These are phyloP conservation scores for Pseudocheirus occidentalis DNA, from an alignment of 2,797 vertebrate genomes.

Conservation along the genomic window DNA sequence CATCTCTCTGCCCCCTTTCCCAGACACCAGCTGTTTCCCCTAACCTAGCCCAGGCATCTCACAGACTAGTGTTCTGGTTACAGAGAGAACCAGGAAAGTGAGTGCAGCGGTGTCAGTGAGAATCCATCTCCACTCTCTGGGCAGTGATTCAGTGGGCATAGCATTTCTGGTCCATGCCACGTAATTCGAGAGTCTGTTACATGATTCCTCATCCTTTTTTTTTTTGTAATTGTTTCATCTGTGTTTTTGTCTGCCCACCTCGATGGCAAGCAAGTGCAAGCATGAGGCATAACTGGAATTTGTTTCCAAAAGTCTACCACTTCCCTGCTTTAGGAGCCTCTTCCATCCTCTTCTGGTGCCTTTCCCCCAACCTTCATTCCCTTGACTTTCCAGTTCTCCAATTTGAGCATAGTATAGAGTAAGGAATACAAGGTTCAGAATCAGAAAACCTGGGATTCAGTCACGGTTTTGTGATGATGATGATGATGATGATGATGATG, in stretches of 20 bases:
- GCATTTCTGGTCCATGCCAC: background rate
- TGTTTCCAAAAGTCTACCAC: background rate
- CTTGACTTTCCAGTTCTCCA: too few relatives aligned
- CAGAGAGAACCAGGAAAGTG: background rate
- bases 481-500: too few relatives aligned
- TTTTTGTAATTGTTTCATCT: slow-evolving; percentile 6
- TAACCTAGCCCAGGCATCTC: background rate
- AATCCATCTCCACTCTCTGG: slow-evolving; percentile 15
- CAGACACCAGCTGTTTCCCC: background rate
- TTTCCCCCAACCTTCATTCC: background rate
- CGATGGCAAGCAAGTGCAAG: background rate
- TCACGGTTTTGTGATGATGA: too few relatives aligned
- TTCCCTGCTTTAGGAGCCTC: background rate
- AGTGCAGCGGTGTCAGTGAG: background rate
- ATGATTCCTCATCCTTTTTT: background rate
- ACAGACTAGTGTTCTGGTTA: background rate
- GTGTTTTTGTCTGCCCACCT: background rate
- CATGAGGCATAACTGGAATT: background rate
- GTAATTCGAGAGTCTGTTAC: slow-evolving; percentile 6
- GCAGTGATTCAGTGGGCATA: background rate
- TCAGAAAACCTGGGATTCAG: background rate
- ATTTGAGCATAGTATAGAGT: background rate
- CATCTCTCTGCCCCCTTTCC: background rate
- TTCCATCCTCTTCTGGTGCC: background rate
- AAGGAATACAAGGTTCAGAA: background rate